Percentiles rank a stretch among this genome's conserved stretches.
phyloP scores from a whole-genome alignment of 92 coral and sea anemone species.

The Epizoanthus stellaris region DNA sequence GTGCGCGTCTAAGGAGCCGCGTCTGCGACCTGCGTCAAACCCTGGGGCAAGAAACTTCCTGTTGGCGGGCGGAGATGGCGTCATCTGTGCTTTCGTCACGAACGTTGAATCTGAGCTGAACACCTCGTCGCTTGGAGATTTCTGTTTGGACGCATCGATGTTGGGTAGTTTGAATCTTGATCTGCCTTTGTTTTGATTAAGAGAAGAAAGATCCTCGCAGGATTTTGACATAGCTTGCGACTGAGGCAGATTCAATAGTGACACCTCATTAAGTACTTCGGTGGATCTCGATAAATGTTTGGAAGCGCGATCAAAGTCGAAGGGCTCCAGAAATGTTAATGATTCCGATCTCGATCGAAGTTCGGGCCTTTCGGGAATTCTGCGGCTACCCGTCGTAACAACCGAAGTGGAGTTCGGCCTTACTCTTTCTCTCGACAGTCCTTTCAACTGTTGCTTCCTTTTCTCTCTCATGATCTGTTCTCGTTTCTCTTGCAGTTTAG shows the following conservation, averaged over 20 bases:
- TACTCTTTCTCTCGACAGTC: conserved; percentile 40
- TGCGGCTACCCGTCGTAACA: conserved; percentile 55
- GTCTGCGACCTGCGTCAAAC: conserved; percentile 74
- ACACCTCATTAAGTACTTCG: conserved; percentile 52
- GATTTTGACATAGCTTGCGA: conserved; percentile 60
- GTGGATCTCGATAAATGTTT: conserved; percentile 72
- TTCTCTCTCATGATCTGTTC: conserved; percentile 67
- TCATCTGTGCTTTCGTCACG: conserved; percentile 60
- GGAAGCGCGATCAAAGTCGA: conserved; percentile 47
- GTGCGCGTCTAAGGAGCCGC: conserved; percentile 75
- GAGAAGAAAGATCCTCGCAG: conserved; percentile 73
- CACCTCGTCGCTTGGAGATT: conserved; percentile 24
- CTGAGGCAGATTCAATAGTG: conserved; percentile 41
- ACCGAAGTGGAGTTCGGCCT: conserved; percentile 90
- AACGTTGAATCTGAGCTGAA: conserved; percentile 62
- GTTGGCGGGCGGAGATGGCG: conserved; percentile 59
- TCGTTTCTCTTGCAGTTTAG: conserved; percentile 78
- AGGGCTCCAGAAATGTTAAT: conserved; percentile 73
- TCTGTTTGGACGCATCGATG: conserved; percentile 21
- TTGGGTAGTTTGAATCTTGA: conserved; percentile 63
- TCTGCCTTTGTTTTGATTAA: conserved; percentile 34
- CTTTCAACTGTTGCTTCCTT: conserved; percentile 61
- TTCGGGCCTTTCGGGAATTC: conserved; percentile 48
- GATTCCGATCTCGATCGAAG: conserved; percentile 76
- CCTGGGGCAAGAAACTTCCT: conserved; percentile 58